phyloP scores from a whole-genome alignment of 92 coral and sea anemone genomes.

The Zoanthus gigantus region DNA sequence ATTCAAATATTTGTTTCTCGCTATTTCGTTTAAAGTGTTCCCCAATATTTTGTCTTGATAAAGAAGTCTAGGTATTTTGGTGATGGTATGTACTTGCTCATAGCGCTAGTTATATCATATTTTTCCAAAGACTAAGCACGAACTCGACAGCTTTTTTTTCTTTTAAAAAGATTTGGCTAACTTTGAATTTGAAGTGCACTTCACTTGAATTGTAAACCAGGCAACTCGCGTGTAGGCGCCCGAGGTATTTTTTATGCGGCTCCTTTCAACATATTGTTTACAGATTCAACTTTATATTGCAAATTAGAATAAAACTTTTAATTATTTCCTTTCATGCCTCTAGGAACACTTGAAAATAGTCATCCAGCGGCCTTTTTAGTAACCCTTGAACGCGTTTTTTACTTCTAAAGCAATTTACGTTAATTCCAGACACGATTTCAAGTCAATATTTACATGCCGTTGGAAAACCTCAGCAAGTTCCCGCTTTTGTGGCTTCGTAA shows the following conservation, averaged over 20 bases:
- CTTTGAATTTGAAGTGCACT: slow-evolving; percentile 27
- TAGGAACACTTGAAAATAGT: slow-evolving; percentile 44
- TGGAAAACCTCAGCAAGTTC: slow-evolving; percentile 13
- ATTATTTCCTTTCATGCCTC: slow-evolving; percentile 62
- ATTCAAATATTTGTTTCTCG: neutral
- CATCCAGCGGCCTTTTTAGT: slow-evolving; percentile 13
- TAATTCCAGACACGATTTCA: slow-evolving; percentile 19
- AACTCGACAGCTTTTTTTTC: neutral
- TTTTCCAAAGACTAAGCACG: neutral
- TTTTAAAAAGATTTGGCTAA: neutral
- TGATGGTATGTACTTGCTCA: neutral
- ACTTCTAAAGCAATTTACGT: slow-evolving; percentile 24
- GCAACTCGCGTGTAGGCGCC: slow-evolving; percentile 43
- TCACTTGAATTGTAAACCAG: slow-evolving; percentile 35
- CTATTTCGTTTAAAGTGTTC: neutral
- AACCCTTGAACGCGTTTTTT: slow-evolving; percentile 8
- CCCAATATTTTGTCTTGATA: neutral
- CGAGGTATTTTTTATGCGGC: slow-evolving; percentile 65
- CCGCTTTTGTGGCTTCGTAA: slow-evolving; percentile 8
- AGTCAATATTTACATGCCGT: slow-evolving; percentile 22
- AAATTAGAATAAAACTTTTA: slow-evolving; percentile 88
- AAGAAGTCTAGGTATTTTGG: neutral
- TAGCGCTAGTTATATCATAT: neutral
- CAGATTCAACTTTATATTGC: slow-evolving; percentile 86
- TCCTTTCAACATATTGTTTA: slow-evolving; percentile 92